Base-by-base conservation (phyloP, 2,888 invertebrate genomes). In the Omphaloscelis lunosa region DNA sequence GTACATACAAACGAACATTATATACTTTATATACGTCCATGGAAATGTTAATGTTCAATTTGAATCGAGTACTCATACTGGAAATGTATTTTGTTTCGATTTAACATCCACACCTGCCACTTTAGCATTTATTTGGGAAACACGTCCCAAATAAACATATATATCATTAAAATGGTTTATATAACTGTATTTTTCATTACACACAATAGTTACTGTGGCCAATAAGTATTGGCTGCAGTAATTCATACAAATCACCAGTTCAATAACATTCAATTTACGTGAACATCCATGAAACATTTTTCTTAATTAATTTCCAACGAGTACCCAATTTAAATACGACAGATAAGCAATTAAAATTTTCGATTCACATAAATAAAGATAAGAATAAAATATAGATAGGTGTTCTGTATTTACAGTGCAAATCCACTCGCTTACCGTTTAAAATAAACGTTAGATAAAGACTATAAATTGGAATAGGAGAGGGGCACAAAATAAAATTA, bases 401-500 rank as follows among this genome's bases (percentile, higher is more conserved):
- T 68, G 23, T 58, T 59, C 41, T 63, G 68, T 80, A 72, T 79
- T 80, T 75, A 71, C 45, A 72, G 62, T 15, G 70, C 70, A 79
- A 73, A 80, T 79, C 80, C 62, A 73, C 53, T 86, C 86, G 82
- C 81, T 89, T 90, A 86, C 86, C 73, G 84, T 85, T 82, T 88
- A 90, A 90, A 95, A 94, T 93, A 92, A 93, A 94, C 90, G 91
- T 89, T 89, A 90, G 90, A 91, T 93, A 92, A 91, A 90, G 90
- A 91, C 92, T 89, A 95, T 94, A 94, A 93, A 95, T 94, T 91
- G 91, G 87, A 89, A 90, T 89, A 89, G 90, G 88, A 90, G 89
- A 89, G 88, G 90, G 90, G 87, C 86, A 91, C 92, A 93, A 94
- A 95, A 95, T 92, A 93, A 95, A 95, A 95, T 95, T 95, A 94